Conservation (phyloP, 1,140 invertebrate genomes). For the Drosophila tristis region DNA sequence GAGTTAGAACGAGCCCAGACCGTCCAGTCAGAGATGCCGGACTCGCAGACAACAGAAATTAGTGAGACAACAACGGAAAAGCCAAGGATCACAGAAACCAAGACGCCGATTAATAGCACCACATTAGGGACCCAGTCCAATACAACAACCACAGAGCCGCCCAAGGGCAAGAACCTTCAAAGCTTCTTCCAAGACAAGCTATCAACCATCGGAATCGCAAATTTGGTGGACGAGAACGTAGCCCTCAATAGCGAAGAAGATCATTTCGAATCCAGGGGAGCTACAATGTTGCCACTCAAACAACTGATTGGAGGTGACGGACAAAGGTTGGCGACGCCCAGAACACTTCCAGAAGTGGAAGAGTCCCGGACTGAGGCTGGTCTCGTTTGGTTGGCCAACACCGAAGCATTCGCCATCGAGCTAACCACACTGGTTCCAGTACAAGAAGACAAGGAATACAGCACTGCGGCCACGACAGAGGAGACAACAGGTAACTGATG, state of each 20-base stretch:
- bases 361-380: too few species aligned
- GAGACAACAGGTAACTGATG: slow-evolving; percentile 15
- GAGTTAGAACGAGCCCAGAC: slow-evolving; percentile 24
- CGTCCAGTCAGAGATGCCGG: background rate
- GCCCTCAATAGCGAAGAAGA: too few species aligned
- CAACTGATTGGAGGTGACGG: background rate
- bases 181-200: too few species aligned
- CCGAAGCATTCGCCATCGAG: background rate
- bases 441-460: background rate
- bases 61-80: slow-evolving; percentile 13
- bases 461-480: background rate
- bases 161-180: too few species aligned
- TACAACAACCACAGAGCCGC: background rate
- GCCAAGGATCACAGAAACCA: background rate
- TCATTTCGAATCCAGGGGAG: too few species aligned
- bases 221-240: too few species aligned
- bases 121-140: slow-evolving; percentile 1
- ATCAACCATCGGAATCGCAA: too few species aligned
- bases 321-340: too few species aligned
- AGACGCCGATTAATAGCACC: background rate
- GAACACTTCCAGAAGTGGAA: too few species aligned
- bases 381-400: background rate
- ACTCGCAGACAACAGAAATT: background rate
- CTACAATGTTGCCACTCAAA: background rate
- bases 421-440: background rate